Base-by-base conservation (phyloP, 2,888 invertebrate genomes). In the Aromia moschata region DNA sequence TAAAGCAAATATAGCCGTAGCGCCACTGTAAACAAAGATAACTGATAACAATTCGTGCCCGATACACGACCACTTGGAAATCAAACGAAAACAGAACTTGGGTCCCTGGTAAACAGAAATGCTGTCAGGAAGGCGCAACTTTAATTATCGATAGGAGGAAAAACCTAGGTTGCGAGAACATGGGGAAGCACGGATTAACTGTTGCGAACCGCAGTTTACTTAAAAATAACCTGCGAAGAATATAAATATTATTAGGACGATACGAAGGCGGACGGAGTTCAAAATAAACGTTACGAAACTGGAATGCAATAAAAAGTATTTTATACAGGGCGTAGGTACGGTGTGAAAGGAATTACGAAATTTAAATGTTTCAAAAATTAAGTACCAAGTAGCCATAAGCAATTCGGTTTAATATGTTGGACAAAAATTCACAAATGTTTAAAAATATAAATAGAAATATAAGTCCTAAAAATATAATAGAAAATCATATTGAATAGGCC, bases 221-320 rank as follows among this genome's bases (percentile, higher is more conserved):
- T 43, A 43, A 43, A 43, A 43, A 43, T 43, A 43, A 43, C 25
- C 10, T 43, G 10, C 20, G 12, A 25, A 43, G 25, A 33, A n/a
- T 33, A 33, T 33, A 33, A 33, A 33, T 33, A 33, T 11, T 33
- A 33, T 33, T 33, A 11, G 25, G 25, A 25, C 25, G 25, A 25
- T 25, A 1, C 5, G 17, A 20, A 14, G 7, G 43, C 2, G 11
- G 41, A 20, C 12, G 20, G 41, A 4, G n/a, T 1, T 20, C 12
- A 11, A 41, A 41, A 41, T 41, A 41, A 41, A 41, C 11, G 18
- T 20, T 41, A 41, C 41, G n/a, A 16, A 17, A 41, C 11, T 7
- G n/a, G 3, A 20, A 11, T 18, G 2, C 33, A 41, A 41, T 41
- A 41, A 41, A 41, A 41, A 4, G 33, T 10, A 25, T 25, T n/a